These are phyloP conservation scores for Cyclina sinensis DNA, from an alignment of 1,140 invertebrate species.

Conservation along the genomic window DNA sequence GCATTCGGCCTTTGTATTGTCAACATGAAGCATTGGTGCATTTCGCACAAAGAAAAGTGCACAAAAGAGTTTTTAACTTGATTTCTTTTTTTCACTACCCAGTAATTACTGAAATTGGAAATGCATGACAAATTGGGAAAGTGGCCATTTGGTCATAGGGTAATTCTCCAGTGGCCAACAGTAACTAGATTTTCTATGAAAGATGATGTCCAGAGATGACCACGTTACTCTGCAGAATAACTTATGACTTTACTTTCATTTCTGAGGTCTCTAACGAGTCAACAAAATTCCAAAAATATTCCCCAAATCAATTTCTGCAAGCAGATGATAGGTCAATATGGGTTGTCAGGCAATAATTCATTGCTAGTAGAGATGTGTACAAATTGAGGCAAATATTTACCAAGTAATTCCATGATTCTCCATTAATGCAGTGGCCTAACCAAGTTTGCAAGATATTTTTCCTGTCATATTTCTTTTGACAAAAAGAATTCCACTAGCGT, in stretches of 20 bases:
- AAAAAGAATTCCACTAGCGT: slow-evolving; percentile 16
- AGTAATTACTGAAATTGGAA: slow-evolving; percentile 58
- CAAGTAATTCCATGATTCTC: slow-evolving; percentile 36
- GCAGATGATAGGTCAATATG: slow-evolving; percentile 47
- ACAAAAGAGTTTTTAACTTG: slow-evolving; percentile 50
- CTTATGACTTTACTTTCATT: slow-evolving; percentile 43
- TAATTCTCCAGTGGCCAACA: slow-evolving; percentile 11
- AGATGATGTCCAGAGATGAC: background rate
- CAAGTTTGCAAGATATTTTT: background rate
- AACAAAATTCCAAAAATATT: background rate
- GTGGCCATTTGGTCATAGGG: slow-evolving; percentile 41
- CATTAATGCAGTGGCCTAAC: slow-evolving; percentile 6
- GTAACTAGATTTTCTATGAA: slow-evolving; percentile 16
- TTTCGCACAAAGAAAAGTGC: slow-evolving; percentile 16
- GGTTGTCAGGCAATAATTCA: slow-evolving; percentile 49
- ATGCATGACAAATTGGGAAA: slow-evolving; percentile 57
- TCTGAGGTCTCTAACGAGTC: background rate
- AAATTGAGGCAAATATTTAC: slow-evolving; percentile 59
- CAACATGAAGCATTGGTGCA: slow-evolving; percentile 16
- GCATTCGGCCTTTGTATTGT: slow-evolving; percentile 53
- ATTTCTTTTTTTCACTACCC: background rate
- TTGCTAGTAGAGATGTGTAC: slow-evolving; percentile 19
- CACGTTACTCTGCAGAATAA: background rate
- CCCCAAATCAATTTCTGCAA: background rate
- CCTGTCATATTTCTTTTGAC: background rate